These are phyloP conservation scores for Cynocephalus volans DNA, from an alignment of 2,113 vertebrate species.

Conservation along the genomic window DNA sequence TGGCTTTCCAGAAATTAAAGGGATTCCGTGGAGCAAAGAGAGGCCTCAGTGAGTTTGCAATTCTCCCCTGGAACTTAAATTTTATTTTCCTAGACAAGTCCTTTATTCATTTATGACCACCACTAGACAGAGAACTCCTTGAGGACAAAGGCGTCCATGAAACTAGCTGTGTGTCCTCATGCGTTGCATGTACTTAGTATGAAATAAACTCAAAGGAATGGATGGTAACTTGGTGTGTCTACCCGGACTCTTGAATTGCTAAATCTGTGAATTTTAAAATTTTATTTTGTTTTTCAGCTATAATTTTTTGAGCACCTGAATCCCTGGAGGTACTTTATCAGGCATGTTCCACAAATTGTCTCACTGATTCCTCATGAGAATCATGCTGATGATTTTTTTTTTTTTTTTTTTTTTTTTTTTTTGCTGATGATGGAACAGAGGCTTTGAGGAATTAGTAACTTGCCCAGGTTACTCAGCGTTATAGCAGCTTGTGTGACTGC, in stretches of 20 bases:
- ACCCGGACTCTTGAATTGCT: background rate
- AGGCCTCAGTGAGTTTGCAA: background rate
- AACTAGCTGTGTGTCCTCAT: background rate
- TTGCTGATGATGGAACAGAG: background rate
- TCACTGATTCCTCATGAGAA: background rate
- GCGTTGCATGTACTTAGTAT: accelerated
- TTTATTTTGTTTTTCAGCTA: background rate
- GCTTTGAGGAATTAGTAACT: background rate
- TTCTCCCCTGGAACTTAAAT: background rate
- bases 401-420: background rate
- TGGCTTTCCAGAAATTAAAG: background rate
- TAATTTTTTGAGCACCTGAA: background rate
- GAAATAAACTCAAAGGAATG: background rate
- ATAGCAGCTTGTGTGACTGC: background rate
- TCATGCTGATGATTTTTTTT: no score
- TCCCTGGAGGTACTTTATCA: background rate
- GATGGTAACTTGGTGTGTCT: background rate
- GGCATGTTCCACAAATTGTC: background rate
- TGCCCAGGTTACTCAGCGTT: background rate
- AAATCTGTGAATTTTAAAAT: background rate
- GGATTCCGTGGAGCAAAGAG: background rate
- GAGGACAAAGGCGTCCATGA: background rate
- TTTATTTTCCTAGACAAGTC: background rate
- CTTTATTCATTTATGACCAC: background rate
- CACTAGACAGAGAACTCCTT: background rate